Percentiles rank a stretch among this genome's conserved stretches.
These are phyloP conservation scores for Camponotus vicinus DNA, from an alignment of 1,140 invertebrate genomes.

Conservation along the genomic window DNA sequence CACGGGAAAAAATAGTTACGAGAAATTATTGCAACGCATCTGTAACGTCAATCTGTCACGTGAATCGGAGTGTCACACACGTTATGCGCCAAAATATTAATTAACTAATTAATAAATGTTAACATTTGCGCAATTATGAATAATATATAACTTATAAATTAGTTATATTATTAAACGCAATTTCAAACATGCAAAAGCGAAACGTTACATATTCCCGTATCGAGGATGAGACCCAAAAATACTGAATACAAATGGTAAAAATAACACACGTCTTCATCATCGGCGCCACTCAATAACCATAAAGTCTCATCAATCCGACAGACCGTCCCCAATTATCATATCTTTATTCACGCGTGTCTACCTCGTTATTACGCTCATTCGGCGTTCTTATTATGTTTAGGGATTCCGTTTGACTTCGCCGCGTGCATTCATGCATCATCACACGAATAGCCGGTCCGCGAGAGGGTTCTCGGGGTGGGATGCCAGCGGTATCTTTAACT, in stretches of 20 bases:
- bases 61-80: neutral
- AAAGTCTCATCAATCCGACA: slow-evolving; percentile 53
- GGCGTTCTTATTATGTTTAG: slow-evolving; percentile 38
- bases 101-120: slow-evolving; percentile 15
- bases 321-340: slow-evolving; percentile 44
- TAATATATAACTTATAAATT: neutral
- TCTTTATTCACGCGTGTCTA: slow-evolving; percentile 54
- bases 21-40: neutral
- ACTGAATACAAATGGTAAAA: slow-evolving; percentile 18
- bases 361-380: slow-evolving; percentile 37
- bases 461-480: neutral
- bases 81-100: neutral
- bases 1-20: slow-evolving; percentile 4
- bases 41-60: neutral
- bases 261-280: slow-evolving; percentile 20
- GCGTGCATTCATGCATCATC: slow-evolving; percentile 44
- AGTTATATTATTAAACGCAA: slow-evolving; percentile 11
- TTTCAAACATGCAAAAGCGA: neutral
- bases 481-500: slow-evolving; percentile 45
- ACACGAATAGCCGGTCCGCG: neutral
- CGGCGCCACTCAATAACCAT: slow-evolving; percentile 31
- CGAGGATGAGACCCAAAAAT: neutral
- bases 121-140: neutral
- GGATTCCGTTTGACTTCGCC: slow-evolving; percentile 47
- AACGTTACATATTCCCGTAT: neutral